Conservation (phyloP, 2,888 invertebrate genomes). For the Drosophila merina region DNA sequence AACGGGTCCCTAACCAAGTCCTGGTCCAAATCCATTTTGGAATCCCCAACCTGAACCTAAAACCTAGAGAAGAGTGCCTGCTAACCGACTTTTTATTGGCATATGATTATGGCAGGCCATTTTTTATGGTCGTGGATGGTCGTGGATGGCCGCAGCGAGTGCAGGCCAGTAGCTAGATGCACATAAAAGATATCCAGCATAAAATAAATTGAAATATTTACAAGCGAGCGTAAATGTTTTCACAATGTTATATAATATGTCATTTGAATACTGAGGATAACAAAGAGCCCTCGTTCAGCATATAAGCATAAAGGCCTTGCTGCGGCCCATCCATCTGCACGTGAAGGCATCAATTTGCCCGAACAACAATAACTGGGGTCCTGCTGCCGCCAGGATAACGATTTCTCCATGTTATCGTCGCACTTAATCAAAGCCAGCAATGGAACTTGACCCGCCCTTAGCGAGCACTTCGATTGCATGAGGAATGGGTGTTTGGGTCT, state of each 20-base stretch:
- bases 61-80: constrained; percentile 46
- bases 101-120: constrained; percentile 77
- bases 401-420: constrained; percentile 42
- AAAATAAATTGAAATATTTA: constrained; percentile 79
- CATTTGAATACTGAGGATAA: constrained; percentile 60
- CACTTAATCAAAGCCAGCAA: constrained; percentile 44
- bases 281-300: constrained; percentile 14
- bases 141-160: constrained; percentile 32
- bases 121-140: constrained; percentile 67
- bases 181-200: constrained; percentile 70
- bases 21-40: not conserved
- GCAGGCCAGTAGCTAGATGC: constrained; percentile 58
- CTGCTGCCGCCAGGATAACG: constrained; percentile 26
- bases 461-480: constrained; percentile 29
- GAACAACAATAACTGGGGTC: constrained; percentile 40
- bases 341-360: constrained; percentile 46
- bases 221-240: constrained; percentile 73
- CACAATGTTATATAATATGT: constrained; percentile 64
- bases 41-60: constrained; percentile 13
- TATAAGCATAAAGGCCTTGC: constrained; percentile 11
- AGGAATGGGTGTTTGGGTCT: constrained; percentile 23
- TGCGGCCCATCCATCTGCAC: constrained; percentile 30
- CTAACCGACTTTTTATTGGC: constrained; percentile 77
- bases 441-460: constrained; percentile 32
- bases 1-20: constrained; percentile 49